phyloP scores from a whole-genome alignment of 2,113 vertebrate genomes.

The Mohoua ochrocephala region DNA sequence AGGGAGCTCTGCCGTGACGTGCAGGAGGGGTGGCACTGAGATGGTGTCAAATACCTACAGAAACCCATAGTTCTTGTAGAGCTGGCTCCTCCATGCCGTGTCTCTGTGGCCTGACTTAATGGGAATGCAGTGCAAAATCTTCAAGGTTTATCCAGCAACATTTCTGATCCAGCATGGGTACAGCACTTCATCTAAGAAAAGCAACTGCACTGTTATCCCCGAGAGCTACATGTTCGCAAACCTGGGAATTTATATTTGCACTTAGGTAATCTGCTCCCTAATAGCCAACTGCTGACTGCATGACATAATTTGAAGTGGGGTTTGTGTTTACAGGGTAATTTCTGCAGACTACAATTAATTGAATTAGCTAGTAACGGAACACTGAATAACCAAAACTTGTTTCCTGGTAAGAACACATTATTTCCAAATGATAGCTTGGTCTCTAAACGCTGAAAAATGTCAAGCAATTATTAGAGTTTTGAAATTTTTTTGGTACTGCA shows the following conservation, averaged over 20 bases:
- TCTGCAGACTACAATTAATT: background rate
- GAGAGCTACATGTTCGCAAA: background rate
- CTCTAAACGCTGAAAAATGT: background rate
- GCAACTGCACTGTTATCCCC: background rate
- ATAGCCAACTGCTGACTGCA: background rate
- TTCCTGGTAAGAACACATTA: background rate
- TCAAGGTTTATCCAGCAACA: background rate
- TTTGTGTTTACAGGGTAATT: background rate
- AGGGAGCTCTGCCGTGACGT: rapidly evolving
- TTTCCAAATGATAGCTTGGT: background rate
- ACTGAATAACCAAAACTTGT: background rate
- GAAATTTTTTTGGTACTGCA: background rate
- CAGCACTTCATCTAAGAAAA: background rate
- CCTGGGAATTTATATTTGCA: background rate
- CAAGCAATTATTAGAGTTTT: background rate
- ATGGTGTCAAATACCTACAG: background rate
- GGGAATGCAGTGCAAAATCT: background rate
- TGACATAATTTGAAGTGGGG: background rate
- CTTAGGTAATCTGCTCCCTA: background rate
- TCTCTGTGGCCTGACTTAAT: background rate
- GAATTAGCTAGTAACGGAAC: background rate
- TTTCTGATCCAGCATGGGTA: background rate
- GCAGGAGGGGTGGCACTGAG: background rate
- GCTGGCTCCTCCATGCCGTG: background rate
- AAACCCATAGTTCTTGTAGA: background rate